phyloP scores from a whole-genome alignment of 2,888 invertebrate genomes.

The Griposia aprilina region DNA sequence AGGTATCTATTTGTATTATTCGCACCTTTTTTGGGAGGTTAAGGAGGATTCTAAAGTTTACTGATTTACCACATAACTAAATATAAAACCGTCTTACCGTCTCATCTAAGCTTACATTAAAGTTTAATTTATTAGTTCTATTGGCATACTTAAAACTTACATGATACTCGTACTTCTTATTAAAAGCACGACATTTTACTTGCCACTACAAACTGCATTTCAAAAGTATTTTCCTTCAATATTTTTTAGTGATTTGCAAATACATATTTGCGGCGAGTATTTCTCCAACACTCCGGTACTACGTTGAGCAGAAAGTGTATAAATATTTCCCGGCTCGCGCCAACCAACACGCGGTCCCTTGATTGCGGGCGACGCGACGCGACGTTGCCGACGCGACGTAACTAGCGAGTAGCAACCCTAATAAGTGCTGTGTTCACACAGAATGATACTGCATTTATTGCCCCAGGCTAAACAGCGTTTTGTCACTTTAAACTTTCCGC shows the following conservation, averaged over 20 bases:
- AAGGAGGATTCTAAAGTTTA: background rate
- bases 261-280: conserved; percentile 12
- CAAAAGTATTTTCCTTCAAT: background rate
- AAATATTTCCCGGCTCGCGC: conserved; percentile 22
- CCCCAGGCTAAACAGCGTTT: conserved; percentile 53
- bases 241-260: conserved; percentile 22
- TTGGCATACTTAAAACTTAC: background rate
- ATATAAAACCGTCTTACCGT: background rate
- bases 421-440: conserved; percentile 65
- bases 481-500: conserved; percentile 56
- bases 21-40: background rate
- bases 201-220: background rate
- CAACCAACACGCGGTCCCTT: conserved; percentile 40
- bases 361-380: conserved; percentile 44
- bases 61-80: background rate
- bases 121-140: background rate
- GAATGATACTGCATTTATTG: conserved; percentile 64
- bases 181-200: background rate
- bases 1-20: background rate
- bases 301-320: conserved; percentile 29
- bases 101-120: background rate
- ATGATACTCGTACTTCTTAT: too few relatives aligned
- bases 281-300: conserved; percentile 1
- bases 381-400: conserved; percentile 48
- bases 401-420: conserved; percentile 53